These are phyloP conservation scores for Perizoma flavofasciatum DNA, from an alignment of 2,888 invertebrate species.

Conservation along the genomic window DNA sequence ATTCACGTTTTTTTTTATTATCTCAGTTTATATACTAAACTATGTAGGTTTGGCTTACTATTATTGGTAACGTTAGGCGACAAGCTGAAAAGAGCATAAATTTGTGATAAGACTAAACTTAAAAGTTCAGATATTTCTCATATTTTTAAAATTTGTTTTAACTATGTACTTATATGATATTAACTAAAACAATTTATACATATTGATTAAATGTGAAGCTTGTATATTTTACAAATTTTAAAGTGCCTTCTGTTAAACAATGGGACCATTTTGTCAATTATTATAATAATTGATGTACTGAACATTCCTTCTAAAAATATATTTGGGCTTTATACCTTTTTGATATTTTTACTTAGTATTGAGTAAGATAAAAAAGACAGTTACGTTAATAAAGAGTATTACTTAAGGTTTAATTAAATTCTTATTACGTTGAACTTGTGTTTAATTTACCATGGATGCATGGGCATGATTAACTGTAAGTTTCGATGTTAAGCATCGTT, in stretches of 20 bases:
- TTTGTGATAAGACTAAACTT: conserved; percentile 60
- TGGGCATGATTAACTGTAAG: conserved; percentile 16
- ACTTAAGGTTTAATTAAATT: conserved; percentile 73
- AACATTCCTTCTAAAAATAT: conserved; percentile 75
- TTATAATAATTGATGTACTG: conserved; percentile 66
- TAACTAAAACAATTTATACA: conserved; percentile 25
- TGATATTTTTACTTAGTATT: conserved; percentile 62
- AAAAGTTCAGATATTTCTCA: conserved; percentile 16
- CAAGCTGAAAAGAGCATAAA: conserved; percentile 51
- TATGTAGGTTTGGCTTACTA: conserved; percentile 7
- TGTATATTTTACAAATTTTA: conserved; percentile 42
- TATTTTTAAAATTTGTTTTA: conserved; percentile 24
- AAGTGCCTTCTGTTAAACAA: conserved; percentile 70
- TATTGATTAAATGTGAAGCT: conserved; percentile 27
- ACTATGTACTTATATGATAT: conserved; percentile 27
- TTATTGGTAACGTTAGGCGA: conserved; percentile 23
- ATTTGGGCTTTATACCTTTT: conserved; percentile 63
- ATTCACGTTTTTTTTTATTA: no score
- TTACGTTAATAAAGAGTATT: conserved; percentile 78
- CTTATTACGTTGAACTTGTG: conserved; percentile 58
- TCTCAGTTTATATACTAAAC: no score
- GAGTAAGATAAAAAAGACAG: conserved; percentile 59
- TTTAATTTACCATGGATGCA: conserved; percentile 31
- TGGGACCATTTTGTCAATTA: conserved; percentile 71
- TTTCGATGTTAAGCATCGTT: conserved; percentile 18